Conservation (phyloP, 2,797 vertebrate species). For the Peromyscus attwateri region DNA sequence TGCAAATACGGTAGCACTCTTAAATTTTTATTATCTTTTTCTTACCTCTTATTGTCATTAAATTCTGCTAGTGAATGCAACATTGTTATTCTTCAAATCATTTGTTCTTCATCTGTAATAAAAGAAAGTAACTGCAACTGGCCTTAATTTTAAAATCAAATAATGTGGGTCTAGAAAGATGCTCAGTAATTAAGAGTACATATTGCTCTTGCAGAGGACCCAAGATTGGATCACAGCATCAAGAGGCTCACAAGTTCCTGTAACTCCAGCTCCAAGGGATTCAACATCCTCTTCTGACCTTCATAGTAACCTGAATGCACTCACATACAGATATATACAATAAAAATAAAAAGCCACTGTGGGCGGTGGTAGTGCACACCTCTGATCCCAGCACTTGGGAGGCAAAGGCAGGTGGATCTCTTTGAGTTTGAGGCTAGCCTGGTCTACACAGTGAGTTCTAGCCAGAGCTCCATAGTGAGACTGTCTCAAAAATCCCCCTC, state of each 20-base stretch:
- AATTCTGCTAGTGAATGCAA: neutral
- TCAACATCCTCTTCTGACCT: neutral
- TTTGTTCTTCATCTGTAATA: neutral
- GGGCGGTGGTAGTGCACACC: neutral
- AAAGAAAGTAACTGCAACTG: neutral
- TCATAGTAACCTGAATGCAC: neutral
- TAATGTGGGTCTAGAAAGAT: neutral
- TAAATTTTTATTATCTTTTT: neutral
- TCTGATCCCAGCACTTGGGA: neutral
- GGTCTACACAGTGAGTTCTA: neutral
- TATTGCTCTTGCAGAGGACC: neutral
- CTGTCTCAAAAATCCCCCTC: neutral
- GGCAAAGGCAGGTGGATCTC: neutral
- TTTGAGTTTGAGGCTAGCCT: neutral
- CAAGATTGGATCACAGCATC: neutral
- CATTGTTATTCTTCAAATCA: neutral
- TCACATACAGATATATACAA: neutral
- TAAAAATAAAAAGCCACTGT: neutral
- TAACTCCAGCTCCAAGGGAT: neutral
- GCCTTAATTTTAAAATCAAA: neutral
- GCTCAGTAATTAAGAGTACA: neutral
- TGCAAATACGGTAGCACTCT: neutral
- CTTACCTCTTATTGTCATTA: neutral
- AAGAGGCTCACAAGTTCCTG: neutral
- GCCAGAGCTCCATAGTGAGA: neutral